Conservation (phyloP, 2,888 invertebrate species). For the Agrotis ipsilon region DNA sequence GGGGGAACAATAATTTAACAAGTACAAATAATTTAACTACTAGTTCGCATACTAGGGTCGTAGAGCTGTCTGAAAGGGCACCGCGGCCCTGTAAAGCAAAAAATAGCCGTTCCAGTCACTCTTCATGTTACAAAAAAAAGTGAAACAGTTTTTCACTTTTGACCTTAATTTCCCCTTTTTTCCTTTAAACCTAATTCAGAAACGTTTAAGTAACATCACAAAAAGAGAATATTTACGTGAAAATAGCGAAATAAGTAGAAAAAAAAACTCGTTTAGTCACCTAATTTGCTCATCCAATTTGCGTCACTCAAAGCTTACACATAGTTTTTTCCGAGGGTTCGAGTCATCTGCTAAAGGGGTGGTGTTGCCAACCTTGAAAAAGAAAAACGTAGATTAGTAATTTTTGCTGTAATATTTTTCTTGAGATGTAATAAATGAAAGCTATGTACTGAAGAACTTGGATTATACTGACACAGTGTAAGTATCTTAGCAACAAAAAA, state of each 20-base stretch:
- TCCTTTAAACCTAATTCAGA: not conserved
- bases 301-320: conserved; percentile 63
- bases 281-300: conserved; percentile 64
- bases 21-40: too few relatives aligned
- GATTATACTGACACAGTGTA: too few relatives aligned
- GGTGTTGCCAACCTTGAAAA: conserved; percentile 34
- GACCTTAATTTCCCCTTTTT: not conserved
- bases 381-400: not conserved
- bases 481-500: too few relatives aligned
- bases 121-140: not conserved
- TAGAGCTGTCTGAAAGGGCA: too few relatives aligned
- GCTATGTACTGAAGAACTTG: too few relatives aligned
- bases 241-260: conserved; percentile 30
- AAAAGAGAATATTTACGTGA: conserved; percentile 21
- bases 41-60: too few relatives aligned
- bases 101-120: too few relatives aligned
- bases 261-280: conserved; percentile 45
- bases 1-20: too few relatives aligned
- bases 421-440: too few relatives aligned
- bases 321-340: conserved; percentile 56
- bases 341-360: conserved; percentile 38
- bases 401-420: not conserved
- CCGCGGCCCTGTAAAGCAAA: too few relatives aligned
- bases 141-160: too few relatives aligned
- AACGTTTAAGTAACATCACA: conserved; percentile 2